Evolutionary conservation across 2,888 invertebrate genomes (phyloP).

Genomic region (Pemphredon lugubris): DNA sequence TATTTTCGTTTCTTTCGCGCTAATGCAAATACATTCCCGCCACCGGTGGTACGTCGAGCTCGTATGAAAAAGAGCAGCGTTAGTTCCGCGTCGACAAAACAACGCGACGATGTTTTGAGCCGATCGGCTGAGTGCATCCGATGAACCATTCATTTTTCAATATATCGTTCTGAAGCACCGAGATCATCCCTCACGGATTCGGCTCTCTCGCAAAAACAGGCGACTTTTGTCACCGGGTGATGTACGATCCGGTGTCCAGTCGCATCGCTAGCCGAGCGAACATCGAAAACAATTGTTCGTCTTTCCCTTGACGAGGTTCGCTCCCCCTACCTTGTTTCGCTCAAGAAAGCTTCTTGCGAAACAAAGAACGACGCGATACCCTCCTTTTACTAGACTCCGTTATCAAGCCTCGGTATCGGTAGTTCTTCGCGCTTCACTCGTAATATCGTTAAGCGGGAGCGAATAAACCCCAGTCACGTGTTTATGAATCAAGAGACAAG

Average conservation of each 20-base stretch:
- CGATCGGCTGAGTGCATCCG: constrained; percentile 61
- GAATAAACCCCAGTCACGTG: no score
- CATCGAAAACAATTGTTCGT: constrained; percentile 63
- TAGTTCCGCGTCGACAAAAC: constrained; percentile 45
- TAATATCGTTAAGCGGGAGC: no score
- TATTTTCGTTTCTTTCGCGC: constrained; percentile 27
- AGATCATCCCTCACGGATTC: constrained; percentile 64
- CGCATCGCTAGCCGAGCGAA: constrained; percentile 39
- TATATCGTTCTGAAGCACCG: constrained; percentile 53
- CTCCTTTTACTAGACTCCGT: background rate
- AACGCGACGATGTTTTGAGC: constrained; percentile 50
- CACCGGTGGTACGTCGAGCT: constrained; percentile 4
- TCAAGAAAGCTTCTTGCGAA: constrained; percentile 14
- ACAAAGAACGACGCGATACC: constrained; percentile 4
- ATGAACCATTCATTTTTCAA: constrained; percentile 70
- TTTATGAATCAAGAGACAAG: no score
- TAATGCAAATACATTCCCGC: constrained; percentile 23
- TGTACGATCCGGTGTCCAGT: constrained; percentile 60
- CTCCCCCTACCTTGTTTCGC: constrained; percentile 14
- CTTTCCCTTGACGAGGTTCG: constrained; percentile 39
- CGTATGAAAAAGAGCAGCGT: constrained; percentile 16
- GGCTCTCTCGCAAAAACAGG: constrained; percentile 51
- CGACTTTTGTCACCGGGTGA: constrained; percentile 68
- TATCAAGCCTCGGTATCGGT: no score
- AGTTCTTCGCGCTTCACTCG: no score